Base-by-base conservation (phyloP, 2,797 vertebrate genomes). In the Leptodactylus fallax region DNA sequence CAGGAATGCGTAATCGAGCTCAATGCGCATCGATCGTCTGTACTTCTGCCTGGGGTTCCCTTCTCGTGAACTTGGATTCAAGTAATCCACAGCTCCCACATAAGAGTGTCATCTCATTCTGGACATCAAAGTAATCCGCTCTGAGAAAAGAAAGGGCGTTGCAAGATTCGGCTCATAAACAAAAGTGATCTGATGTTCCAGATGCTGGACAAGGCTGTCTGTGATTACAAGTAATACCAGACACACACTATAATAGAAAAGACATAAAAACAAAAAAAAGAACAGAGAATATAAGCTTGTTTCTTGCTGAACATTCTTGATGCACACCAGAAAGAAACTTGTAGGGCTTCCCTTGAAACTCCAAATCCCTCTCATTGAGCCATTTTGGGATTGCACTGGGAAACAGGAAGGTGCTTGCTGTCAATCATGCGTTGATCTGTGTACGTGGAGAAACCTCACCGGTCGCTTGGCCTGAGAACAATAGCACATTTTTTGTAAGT, bases 1-100 rank as follows among this genome's bases (percentile, higher is more conserved):
- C 95, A 98, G 97, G 97, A 95, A 96, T 94, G 95, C 95, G 93
- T 97, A 98, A 98, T 98, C 97, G 97, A 98, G 95, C 96, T 92
- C 96, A 93, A 95, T 96, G 96, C 95, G 95, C 97, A 97, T 97
- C 97, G 97, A 98, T 97, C 94, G 23, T 93, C 91, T 91, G 91
- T 90, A 91, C 92, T 93, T 45, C 47, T 61, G 83, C 84, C 56
- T 79, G 83, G 83, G 87, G 79, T 89, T 78, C 74, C 92, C 92
- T 90, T 90, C 85, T 86, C 81, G 16, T 90, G 92, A 94, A 91
- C 90, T 91, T 91, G 91, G 87, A 91, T 82, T 86, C 61, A 60
- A 81, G 81, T 85, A 27, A 80, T 81, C 82, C 82, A 58, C n/a
- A 83, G 82, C 79, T 45, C 49, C 65, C 53, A 27, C 81, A 71